These are phyloP conservation scores for Adelosebastes latens DNA, from an alignment of 2,797 vertebrate species.

Conservation along the genomic window DNA sequence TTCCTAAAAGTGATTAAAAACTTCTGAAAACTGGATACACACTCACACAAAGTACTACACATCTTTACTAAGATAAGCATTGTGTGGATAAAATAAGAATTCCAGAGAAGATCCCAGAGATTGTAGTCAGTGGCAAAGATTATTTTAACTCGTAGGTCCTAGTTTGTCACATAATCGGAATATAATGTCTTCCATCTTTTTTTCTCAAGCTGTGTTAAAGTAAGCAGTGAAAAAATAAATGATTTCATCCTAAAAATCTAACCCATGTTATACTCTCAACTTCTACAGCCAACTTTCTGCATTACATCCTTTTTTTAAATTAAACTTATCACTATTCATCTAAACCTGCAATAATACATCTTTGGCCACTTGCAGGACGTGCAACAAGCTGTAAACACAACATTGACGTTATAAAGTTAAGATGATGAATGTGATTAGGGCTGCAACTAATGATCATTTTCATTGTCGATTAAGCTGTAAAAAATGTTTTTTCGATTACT, in stretches of 20 bases:
- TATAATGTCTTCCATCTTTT: not conserved
- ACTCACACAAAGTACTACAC: not conserved
- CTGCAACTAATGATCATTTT: no score
- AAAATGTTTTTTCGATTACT: no score
- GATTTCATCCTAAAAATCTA: not conserved
- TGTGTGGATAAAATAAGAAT: constrained; percentile 7
- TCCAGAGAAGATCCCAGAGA: not conserved
- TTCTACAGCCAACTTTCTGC: not conserved
- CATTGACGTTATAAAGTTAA: not conserved
- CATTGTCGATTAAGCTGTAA: no score
- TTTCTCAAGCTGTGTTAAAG: not conserved
- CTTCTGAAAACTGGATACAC: constrained; percentile 9
- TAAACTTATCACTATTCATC: not conserved
- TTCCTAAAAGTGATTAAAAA: constrained; percentile 52
- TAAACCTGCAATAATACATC: not conserved
- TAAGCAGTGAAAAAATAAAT: not conserved
- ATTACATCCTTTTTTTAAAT: not conserved
- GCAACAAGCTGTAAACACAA: not conserved
- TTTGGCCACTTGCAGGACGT: not conserved
- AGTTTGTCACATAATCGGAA: not conserved
- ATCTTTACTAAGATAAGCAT: constrained; percentile 6
- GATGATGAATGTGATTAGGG: accelerated
- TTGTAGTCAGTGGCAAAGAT: not conserved
- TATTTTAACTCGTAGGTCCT: not conserved
- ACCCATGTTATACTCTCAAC: not conserved